Base-by-base conservation (phyloP, 2,113 vertebrate genomes). In the Ramphastos sulfuratus region DNA sequence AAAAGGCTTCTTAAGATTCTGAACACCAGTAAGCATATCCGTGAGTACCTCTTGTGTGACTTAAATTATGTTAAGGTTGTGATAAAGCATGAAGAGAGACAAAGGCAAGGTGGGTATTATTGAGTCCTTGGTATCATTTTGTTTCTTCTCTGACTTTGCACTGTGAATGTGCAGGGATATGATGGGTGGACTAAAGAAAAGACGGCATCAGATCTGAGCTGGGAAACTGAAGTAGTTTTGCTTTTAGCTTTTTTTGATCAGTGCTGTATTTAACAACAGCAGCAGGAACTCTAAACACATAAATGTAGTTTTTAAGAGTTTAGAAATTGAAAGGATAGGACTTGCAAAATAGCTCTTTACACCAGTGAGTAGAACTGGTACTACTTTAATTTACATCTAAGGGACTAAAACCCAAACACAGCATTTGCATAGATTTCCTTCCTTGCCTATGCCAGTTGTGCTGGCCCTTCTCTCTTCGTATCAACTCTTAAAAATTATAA, bases 181-280 rank as follows among this genome's bases (percentile, higher is more conserved):
- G 30, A 73, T 10, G 30, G 64, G 59, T 84, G 44, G 10, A 42
- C 37, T 71, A 90, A 96, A 93, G 87, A 91, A 90, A 93, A 90
- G 37, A 91, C 55, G 85, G 76, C 70, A 82, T 61, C 70, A 63
- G 56, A 66, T 74, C 21, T 9, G 52, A 82, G n/a, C 33, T 73
- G n/a, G 50, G 70, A 83, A 83, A 42, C 0, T 0, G 54, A 73
- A 8, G 4, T 31, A 37, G 7, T 10, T 95, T 78, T 44, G n/a
- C 10, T 48, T 85, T 50, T 48, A 76, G 19, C 60, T 74, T 71
- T 42, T 80, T 95, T 75, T 3, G 27, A 66, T 82, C 16, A 31
- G 61, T 33, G 33, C 25, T 4, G 0, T 59, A 52, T 85, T 74
- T 82, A 25, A 74, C 33, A 39, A 23, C 15, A 1, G 46, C 66